These are phyloP conservation scores for Vicugna pacos DNA, from an alignment of 2,113 vertebrate species.

Conservation along the genomic window DNA sequence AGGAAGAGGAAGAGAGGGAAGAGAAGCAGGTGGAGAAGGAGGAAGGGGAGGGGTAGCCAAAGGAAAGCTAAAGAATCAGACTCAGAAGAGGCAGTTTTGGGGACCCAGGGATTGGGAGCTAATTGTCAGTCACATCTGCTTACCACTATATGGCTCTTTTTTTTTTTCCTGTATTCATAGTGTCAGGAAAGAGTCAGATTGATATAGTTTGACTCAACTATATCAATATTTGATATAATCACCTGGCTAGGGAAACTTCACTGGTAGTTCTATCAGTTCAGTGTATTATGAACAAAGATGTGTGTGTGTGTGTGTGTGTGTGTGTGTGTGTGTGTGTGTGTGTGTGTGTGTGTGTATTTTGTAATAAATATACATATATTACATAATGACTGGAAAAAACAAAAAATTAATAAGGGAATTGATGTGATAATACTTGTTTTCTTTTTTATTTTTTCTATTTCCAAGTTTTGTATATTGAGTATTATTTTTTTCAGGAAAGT, in stretches of 20 bases:
- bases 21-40: no score
- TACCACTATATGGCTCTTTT: background rate
- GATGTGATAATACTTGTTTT: background rate
- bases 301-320: background rate
- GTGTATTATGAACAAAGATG: background rate
- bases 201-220: background rate
- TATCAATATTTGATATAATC: background rate
- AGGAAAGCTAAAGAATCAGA: background rate
- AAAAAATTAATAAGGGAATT: background rate
- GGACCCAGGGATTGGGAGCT: background rate
- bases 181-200: background rate
- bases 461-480: background rate
- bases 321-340: no score
- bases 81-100: background rate
- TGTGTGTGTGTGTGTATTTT: no score
- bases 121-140: background rate
- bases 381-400: background rate
- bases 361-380: no score
- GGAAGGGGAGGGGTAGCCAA: background rate
- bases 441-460: background rate
- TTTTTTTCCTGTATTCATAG: background rate
- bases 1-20: background rate
- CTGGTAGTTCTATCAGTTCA: background rate
- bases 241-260: background rate
- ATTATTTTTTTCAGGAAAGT: slow-evolving; percentile 35